Percentiles rank a stretch among this genome's conserved stretches.
phyloP scores from a whole-genome alignment of 2,797 vertebrate species.

The Aratinga solstitialis region DNA sequence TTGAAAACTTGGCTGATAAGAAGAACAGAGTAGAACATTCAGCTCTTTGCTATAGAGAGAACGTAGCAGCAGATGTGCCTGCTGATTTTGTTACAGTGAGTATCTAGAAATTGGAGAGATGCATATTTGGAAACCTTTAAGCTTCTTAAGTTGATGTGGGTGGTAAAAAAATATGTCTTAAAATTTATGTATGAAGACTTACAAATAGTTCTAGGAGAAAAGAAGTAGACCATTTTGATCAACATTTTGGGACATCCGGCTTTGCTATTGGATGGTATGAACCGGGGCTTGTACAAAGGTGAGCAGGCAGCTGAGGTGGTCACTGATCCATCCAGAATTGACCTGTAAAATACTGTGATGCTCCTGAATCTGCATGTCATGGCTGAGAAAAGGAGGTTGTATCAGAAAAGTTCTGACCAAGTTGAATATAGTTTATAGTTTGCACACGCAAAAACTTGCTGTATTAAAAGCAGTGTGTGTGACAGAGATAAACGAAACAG shows the following conservation, averaged over 20 bases:
- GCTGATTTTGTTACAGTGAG: not conserved
- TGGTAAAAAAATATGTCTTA: not conserved
- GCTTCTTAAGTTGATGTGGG: not conserved
- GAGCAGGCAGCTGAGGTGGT: not conserved
- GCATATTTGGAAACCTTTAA: not conserved
- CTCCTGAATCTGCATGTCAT: not conserved
- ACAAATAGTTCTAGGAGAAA: not conserved
- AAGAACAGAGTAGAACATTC: not conserved
- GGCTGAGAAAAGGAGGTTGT: not conserved
- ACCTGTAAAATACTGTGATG: not conserved
- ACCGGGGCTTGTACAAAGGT: not conserved
- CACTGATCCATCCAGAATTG: not conserved
- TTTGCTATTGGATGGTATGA: not conserved
- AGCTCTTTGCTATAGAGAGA: not conserved
- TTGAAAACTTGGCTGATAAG: conserved; percentile 11
- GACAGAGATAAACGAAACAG: not conserved
- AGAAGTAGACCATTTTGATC: not conserved
- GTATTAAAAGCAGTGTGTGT: not conserved
- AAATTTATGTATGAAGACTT: not conserved
- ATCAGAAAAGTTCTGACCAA: not conserved
- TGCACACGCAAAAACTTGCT: not conserved
- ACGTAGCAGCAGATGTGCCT: not conserved
- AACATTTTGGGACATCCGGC: not conserved
- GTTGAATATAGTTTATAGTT: not conserved
- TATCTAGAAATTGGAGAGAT: not conserved